Evolutionary conservation across 2,113 vertebrate genomes (phyloP).

Genomic region (Passer montanus): DNA sequence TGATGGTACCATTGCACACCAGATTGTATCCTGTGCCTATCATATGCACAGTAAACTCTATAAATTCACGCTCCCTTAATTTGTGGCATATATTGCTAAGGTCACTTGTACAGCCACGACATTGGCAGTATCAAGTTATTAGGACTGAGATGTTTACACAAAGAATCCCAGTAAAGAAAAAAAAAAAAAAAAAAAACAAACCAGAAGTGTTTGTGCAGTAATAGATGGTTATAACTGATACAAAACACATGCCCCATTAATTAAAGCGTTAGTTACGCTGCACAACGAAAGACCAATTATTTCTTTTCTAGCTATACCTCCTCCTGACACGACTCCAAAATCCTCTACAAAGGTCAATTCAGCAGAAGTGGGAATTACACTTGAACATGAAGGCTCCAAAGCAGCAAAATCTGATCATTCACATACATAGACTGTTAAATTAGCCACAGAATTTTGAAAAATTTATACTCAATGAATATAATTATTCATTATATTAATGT

Average conservation of each 20-base stretch:
- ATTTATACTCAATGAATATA: neutral
- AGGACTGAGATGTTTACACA: neutral
- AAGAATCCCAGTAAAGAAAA: neutral
- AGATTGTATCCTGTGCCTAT: rapidly evolving
- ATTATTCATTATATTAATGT: neutral
- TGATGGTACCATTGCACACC: neutral
- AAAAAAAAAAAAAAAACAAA: neutral
- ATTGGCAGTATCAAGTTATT: neutral
- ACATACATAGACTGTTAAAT: neutral
- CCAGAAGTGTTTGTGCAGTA: neutral
- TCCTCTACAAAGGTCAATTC: neutral
- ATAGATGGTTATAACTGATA: neutral
- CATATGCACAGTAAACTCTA: neutral
- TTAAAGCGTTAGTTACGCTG: neutral
- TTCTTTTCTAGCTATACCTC: neutral
- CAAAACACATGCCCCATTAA: neutral
- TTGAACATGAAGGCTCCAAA: neutral
- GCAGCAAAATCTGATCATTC: neutral
- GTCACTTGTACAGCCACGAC: neutral
- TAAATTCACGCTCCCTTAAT: neutral
- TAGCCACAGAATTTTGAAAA: neutral
- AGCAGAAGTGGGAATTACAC: neutral
- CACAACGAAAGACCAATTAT: neutral
- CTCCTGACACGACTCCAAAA: neutral
- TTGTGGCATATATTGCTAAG: neutral